Percentiles rank a stretch among this genome's conserved stretches.
Conservation (phyloP, 1,140 invertebrate genomes). For the Trypoxylus dichotomus region DNA sequence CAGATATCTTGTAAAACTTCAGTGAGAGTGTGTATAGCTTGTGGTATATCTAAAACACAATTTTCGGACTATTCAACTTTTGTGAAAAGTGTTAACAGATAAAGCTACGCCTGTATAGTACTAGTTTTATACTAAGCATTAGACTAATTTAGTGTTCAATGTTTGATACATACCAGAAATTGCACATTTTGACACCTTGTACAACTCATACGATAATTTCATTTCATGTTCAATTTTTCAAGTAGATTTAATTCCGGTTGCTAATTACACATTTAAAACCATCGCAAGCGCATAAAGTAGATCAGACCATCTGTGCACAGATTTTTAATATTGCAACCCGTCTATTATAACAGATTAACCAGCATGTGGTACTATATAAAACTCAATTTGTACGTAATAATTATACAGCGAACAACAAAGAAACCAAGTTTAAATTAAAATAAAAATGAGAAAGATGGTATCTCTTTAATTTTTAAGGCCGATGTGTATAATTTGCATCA, state of each 20-base stretch:
- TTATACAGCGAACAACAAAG: constrained; percentile 11
- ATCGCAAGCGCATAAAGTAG: not conserved
- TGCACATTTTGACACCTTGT: not conserved
- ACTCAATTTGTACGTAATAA: constrained; percentile 22
- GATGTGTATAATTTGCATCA: constrained; percentile 12
- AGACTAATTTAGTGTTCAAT: too few relatives aligned
- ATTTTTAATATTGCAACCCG: constrained; percentile 8
- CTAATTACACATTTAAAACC: not conserved
- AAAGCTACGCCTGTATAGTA: too few relatives aligned
- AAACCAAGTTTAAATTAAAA: constrained; percentile 18
- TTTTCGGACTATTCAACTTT: too few relatives aligned
- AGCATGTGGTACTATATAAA: constrained; percentile 18
- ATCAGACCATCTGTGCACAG: constrained; percentile 3
- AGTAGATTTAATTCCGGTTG: not conserved
- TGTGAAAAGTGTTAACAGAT: too few relatives aligned
- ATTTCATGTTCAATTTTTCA: too few relatives aligned
- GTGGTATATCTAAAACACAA: too few relatives aligned
- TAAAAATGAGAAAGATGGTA: constrained; percentile 8
- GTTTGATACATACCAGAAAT: too few relatives aligned
- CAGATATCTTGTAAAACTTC: too few relatives aligned
- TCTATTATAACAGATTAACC: constrained; percentile 22
- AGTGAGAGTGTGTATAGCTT: too few relatives aligned
- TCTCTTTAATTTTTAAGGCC: not conserved
- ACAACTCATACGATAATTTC: not conserved
- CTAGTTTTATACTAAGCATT: too few relatives aligned